Conservation (phyloP, 30 jellyfish, hydroid and myxozoan species). For the Aurelia sp. region DNA sequence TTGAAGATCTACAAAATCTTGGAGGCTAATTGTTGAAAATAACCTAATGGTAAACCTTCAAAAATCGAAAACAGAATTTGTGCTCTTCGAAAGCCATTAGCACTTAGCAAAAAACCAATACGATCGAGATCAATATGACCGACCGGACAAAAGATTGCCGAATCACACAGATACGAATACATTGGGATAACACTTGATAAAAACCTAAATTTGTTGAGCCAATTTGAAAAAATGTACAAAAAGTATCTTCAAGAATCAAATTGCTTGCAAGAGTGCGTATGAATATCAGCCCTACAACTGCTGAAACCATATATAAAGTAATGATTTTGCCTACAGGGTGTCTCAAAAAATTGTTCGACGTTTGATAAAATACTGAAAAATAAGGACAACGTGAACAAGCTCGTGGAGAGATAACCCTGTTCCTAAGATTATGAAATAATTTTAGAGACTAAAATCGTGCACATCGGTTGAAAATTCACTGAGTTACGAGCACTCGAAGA, state of each 20-base stretch:
- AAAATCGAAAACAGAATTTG: slow-evolving; percentile 2
- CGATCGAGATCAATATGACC: slow-evolving; percentile 11
- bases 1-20: not conserved
- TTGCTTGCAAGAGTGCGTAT: slow-evolving; percentile 20
- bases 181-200: slow-evolving; percentile 15
- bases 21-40: not conserved
- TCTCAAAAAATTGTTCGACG: no score
- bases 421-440: no score
- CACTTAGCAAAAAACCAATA: slow-evolving; percentile 8
- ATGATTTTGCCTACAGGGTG: slow-evolving; percentile 16
- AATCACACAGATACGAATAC: not conserved
- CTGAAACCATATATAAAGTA: slow-evolving; percentile 9
- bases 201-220: slow-evolving; percentile 14
- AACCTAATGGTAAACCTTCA: not conserved
- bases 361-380: no score
- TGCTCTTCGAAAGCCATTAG: slow-evolving; percentile 29
- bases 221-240: slow-evolving; percentile 12
- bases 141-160: slow-evolving; percentile 10
- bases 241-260: slow-evolving; percentile 17
- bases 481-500: no score
- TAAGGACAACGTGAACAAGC: no score
- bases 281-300: slow-evolving; percentile 22
- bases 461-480: no score
- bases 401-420: no score
- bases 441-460: no score